Conservation (phyloP, 2,797 vertebrate genomes). For the Chelon labrosus region DNA sequence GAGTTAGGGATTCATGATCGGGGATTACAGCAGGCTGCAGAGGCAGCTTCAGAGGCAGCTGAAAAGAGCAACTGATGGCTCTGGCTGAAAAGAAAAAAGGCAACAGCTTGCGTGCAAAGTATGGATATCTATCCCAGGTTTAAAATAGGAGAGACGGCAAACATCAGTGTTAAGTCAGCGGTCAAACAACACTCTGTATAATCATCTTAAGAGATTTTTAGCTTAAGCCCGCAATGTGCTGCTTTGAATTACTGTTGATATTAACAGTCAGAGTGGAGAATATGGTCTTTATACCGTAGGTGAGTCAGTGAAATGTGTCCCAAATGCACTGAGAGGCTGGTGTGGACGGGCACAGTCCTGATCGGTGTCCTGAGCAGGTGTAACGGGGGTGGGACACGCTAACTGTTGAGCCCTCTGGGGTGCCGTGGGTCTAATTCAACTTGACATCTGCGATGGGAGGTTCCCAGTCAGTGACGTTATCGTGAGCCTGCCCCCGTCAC, state of each 20-base stretch:
- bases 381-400: conserved; percentile 29
- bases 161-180: conserved; percentile 30
- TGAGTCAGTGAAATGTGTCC: neutral
- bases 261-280: neutral
- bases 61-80: conserved; percentile 50
- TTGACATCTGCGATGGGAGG: conserved; percentile 66
- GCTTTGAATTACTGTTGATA: conserved; percentile 7
- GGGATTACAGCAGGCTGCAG: conserved; percentile 64
- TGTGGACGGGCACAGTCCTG: conserved; percentile 3
- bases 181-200: conserved; percentile 31
- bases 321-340: conserved; percentile 5
- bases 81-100: conserved; percentile 51
- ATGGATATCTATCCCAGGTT: conserved; percentile 32
- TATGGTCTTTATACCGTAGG: neutral
- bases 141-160: conserved; percentile 39
- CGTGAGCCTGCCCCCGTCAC: conserved; percentile 27
- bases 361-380: conserved; percentile 47
- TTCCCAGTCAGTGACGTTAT: conserved; percentile 45
- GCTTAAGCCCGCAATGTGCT: neutral
- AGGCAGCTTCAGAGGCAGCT: conserved; percentile 48
- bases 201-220: conserved; percentile 5
- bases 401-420: conserved; percentile 44
- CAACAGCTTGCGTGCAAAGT: conserved; percentile 45
- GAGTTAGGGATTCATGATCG: conserved; percentile 71
- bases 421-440: conserved; percentile 57